These are phyloP conservation scores for Ictalurus furcatus DNA, from an alignment of 2,113 vertebrate species.

Conservation along the genomic window DNA sequence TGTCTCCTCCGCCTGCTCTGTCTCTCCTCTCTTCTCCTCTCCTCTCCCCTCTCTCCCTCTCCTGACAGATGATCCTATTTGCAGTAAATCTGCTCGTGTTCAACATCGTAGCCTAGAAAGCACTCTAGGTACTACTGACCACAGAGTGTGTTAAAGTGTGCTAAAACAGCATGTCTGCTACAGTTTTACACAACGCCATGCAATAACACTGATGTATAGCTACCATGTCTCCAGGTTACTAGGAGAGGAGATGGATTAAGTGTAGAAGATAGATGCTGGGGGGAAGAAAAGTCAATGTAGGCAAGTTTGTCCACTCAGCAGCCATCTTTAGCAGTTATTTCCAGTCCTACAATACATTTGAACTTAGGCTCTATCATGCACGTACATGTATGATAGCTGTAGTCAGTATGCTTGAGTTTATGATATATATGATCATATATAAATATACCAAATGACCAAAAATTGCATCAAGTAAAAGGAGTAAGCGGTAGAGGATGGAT, in stretches of 20 bases:
- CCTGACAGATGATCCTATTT: slow-evolving; percentile 72
- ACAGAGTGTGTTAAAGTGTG: slow-evolving; percentile 7
- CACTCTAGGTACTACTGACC: background rate
- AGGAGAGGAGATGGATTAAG: background rate
- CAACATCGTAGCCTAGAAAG: slow-evolving; percentile 1
- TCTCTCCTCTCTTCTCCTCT: slow-evolving; percentile 20
- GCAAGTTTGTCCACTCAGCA: background rate
- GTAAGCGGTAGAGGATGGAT: too few relatives aligned
- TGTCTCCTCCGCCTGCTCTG: slow-evolving; percentile 34
- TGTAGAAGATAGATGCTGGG: background rate
- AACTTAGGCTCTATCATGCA: background rate
- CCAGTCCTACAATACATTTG: background rate
- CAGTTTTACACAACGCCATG: background rate
- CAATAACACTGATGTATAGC: background rate
- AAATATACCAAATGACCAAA: background rate
- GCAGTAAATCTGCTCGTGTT: slow-evolving; percentile 58
- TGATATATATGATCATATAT: background rate
- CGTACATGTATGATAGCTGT: background rate
- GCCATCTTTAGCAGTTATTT: background rate
- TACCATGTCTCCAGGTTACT: background rate
- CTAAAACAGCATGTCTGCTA: background rate
- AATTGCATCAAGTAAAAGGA: background rate
- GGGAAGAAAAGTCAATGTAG: background rate
- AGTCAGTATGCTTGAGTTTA: background rate
- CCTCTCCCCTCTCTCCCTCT: slow-evolving; percentile 45